Evolutionary conservation across 2,888 invertebrate species (phyloP), one percentile per base, ranked within the genome.

Genomic region (Bombylius discolor): DNA sequence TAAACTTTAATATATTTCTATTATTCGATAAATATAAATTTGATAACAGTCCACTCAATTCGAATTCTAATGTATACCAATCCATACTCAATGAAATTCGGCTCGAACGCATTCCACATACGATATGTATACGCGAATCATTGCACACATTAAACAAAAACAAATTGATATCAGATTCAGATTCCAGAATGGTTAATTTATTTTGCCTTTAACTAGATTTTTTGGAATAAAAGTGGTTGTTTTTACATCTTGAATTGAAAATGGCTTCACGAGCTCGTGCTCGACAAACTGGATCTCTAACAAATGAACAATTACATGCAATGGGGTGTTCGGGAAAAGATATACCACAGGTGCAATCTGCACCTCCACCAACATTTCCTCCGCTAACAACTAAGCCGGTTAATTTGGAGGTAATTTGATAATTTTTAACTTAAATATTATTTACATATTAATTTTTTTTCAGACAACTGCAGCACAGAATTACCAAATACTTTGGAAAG

Each of bases 401-500:
- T 14, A 75, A 76, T 0, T 62, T 81, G 32, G 73, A 71, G 61
- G 72, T 71, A 61, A 60, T 45, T 45, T 8, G 4, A 14, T 14
- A 45, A 14, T 14, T 45, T 14, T 11, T 14, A 45, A 14, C 5
- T 12, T 44, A 5, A 44, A 44, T 5, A 14, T 45, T 6, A 7
- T 45, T 11, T 11, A 7, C 1, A 45, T 13, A 23, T 23, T 23
- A 2, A 23, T 23, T 2, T 23, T 23, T 23, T 56, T 52, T 4
- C 11, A 72, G 63, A 76, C 72, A 51, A 79, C 80, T 48, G 76
- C 79, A 8, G 80, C 85, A 42, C 78, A 81, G 32, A 84, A 83
- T 62, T 87, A 87, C 65, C 79, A 86, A 70, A 71, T 86, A 12
- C 80, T 85, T 48, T 78, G 87, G 59, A 84, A 85, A 65, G 84